Base-by-base conservation (phyloP, 2,797 vertebrate species). In the Epinephelus malabaricus region DNA sequence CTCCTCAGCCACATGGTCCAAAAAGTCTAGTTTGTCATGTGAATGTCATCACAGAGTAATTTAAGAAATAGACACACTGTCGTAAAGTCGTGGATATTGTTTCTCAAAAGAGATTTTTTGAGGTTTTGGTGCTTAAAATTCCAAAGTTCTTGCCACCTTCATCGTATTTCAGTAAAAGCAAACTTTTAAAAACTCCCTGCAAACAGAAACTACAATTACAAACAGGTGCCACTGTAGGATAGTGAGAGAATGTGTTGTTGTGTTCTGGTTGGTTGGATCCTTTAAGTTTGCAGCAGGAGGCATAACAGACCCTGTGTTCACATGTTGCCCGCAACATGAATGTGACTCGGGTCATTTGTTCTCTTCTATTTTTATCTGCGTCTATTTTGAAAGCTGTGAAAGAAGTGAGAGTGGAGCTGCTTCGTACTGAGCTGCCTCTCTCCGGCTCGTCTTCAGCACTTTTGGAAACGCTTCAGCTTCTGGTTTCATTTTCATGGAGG, bases 351-450 rank as follows among this genome's bases (percentile, higher is more conserved):
- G 68, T 79, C 90, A 81, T 82, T 87, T 86, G 90, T 86, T 88
- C 83, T 76, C 46, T 21, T 69, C 89, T 94, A 94, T 92, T 19
- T 91, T 92, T 94, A 93, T 90, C 88, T 50, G 71, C 17, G 18
- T 83, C 94, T 94, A 95, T 94, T 94, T 90, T 84, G 6, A 86
- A 80, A 89, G 62, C 86, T 93, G 92, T 95, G 92, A 92, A 89
- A 76, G 88, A 64, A 79, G 80, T 64, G 81, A 83, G 67, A 78
- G 69, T 0, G 38, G 72, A 55, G 62, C 66, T 0, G 49, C 64
- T 54, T 65, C 67, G 1, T 1, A 25, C 53, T 6, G 8, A 46
- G 2, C 45, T 76, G 12, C 49, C 59, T 23, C 74, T 58, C 62
- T 77, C 25, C 55, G 1, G 10, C 69, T 74, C 15, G 11, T 1